Evolutionary conservation across 2,113 vertebrate genomes (phyloP).

Genomic region (Ursus arctos): DNA sequence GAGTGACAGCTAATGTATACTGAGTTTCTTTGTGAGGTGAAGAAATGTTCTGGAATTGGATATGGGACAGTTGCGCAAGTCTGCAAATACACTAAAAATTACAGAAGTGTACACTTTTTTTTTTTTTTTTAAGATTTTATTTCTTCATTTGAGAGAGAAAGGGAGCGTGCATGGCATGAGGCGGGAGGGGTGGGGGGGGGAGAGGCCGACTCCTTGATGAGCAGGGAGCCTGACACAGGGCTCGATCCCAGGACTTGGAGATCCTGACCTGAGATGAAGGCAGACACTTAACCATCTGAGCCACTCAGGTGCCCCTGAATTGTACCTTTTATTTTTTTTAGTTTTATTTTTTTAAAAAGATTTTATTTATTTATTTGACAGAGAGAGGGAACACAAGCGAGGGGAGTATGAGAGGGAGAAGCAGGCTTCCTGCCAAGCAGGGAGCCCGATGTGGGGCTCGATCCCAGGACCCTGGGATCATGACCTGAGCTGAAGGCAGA

Average conservation of each 20-base stretch:
- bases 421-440: not conserved
- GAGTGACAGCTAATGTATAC: not conserved
- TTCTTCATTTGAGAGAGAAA: not conserved
- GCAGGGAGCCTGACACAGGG: too few species aligned
- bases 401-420: not conserved
- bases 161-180: too few species aligned
- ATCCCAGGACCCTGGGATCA: not conserved
- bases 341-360: too few species aligned
- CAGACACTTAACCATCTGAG: too few species aligned
- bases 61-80: not conserved
- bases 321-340: too few species aligned
- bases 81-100: not conserved
- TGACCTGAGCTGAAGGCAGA: not conserved
- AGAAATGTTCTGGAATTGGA: slow-evolving; percentile 38
- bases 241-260: too few species aligned
- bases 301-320: too few species aligned
- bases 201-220: too few species aligned
- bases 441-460: not conserved
- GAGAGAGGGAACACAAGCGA: too few species aligned
- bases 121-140: not conserved
- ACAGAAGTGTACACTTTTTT: not conserved
- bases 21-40: not conserved
- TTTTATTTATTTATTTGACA: not conserved
- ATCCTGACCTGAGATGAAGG: too few species aligned
- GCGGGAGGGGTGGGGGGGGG: too few species aligned